Base-by-base conservation (phyloP, 2,888 invertebrate genomes). In the Hydroisotoma schaefferi region DNA sequence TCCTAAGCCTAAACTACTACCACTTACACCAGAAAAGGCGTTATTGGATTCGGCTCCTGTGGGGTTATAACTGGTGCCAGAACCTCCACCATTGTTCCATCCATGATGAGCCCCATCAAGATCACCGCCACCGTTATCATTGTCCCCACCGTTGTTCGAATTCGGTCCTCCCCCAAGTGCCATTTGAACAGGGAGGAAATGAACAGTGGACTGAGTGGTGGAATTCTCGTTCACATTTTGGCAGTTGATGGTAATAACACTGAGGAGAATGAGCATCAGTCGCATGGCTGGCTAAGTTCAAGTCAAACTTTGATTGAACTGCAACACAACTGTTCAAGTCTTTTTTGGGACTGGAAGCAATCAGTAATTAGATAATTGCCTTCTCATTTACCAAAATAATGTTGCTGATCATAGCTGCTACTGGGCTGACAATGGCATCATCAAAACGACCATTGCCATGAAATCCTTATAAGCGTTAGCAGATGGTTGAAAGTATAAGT, bases 181-280 rank as follows among this genome's bases (percentile, higher is more conserved):
- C 44, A 64, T 57, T 48, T 64, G 63, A 28, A 61, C 40, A 27
- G 69, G 69, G 53, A 69, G 66, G 61, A 69, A 67, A 56, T 65
- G 64, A 47, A 64, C 43, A 33, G 59, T 61, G 52, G 65, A 56
- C 23, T 46, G 46, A 46, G 63, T 58, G 48, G 63, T 63, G 44
- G 63, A 61, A 55, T 56, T 67, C 57, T 65, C 63, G 61, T 65
- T 65, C 58, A 61, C 64, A 63, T 67, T 70, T 58, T 67, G 67
- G 64, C 70, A 70, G 63, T 65, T 70, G 60, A 64, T 64, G 60
- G 60, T 57, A 64, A 70, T 68, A 61, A 69, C 64, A 59, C 68
- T 67, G 59, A 70, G 61, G 51, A 70, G 66, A 60, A 70, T 67
- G 64, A 70, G 59, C 59, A 70, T 59, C 60, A 65, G 65, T 63